Evolutionary conservation across 1,140 invertebrate genomes (phyloP).

Genomic region (Sinonovacula constricta): DNA sequence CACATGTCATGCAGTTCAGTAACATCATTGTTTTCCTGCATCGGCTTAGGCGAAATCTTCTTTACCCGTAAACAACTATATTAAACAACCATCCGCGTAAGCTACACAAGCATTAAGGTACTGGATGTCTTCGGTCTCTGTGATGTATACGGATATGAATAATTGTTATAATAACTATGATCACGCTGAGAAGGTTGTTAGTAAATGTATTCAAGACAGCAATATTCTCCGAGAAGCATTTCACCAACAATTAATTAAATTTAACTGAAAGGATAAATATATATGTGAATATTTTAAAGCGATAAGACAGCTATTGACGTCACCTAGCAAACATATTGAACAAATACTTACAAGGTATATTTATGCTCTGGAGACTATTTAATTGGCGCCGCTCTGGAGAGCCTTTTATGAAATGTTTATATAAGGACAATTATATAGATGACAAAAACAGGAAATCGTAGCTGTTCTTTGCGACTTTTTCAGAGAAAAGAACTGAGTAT

Average conservation of each 20-base stretch:
- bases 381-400: no score
- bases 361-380: no score
- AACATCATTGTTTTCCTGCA: not conserved
- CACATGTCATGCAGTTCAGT: not conserved
- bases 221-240: slow-evolving; percentile 81
- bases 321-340: no score
- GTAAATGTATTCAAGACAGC: slow-evolving; percentile 80
- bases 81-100: not conserved
- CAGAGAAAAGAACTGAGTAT: no score
- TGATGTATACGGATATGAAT: slow-evolving; percentile 40
- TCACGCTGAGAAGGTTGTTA: slow-evolving; percentile 19
- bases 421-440: no score
- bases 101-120: not conserved
- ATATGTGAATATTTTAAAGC: no score
- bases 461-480: no score
- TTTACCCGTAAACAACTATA: not conserved
- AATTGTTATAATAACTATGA: slow-evolving; percentile 35
- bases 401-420: no score
- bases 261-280: no score
- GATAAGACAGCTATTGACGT: no score
- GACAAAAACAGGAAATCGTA: no score
- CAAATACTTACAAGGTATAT: no score
- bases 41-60: not conserved
- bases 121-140: not conserved
- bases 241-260: slow-evolving; percentile 82